These are phyloP conservation scores for Hippocampus comes DNA, from an alignment of 2,113 vertebrate genomes.

Conservation along the genomic window DNA sequence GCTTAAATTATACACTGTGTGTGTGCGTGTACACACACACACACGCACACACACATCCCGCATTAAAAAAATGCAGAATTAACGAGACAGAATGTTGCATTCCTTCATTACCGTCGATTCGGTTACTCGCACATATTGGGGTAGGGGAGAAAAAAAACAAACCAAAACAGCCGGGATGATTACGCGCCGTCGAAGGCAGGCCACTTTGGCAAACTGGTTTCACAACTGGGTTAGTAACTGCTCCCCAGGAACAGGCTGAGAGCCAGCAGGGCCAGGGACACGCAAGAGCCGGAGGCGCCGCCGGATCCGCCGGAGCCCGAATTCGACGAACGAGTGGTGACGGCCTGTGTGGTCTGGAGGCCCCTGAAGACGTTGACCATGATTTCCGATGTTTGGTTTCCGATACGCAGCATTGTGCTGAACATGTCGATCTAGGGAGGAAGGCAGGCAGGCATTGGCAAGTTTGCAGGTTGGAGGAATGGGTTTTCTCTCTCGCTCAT, in stretches of 20 bases:
- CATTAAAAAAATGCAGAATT: background rate
- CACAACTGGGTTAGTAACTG: background rate
- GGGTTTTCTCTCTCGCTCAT: background rate
- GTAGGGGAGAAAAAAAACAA: too few relatives aligned
- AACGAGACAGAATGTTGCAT: background rate
- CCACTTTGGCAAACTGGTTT: background rate
- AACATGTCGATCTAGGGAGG: conserved; percentile 61
- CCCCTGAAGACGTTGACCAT: conserved; percentile 47
- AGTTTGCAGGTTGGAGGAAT: background rate
- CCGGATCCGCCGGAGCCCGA: background rate
- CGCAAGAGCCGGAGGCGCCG: background rate
- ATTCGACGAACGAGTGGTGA: conserved; percentile 28
- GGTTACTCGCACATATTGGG: background rate
- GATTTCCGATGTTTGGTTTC: background rate
- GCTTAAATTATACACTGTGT: background rate
- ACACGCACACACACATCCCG: background rate
- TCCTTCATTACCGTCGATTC: background rate
- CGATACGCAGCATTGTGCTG: conserved; percentile 17
- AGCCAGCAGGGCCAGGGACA: conserved; percentile 32
- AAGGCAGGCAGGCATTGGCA: background rate
- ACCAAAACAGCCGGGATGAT: background rate
- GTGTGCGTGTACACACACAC: background rate
- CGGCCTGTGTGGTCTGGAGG: conserved; percentile 19
- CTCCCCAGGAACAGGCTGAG: conserved; percentile 18
- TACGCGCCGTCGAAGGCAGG: background rate